These are phyloP conservation scores for Crenuchus spilurus DNA, from an alignment of 2,797 vertebrate species.

Conservation along the genomic window DNA sequence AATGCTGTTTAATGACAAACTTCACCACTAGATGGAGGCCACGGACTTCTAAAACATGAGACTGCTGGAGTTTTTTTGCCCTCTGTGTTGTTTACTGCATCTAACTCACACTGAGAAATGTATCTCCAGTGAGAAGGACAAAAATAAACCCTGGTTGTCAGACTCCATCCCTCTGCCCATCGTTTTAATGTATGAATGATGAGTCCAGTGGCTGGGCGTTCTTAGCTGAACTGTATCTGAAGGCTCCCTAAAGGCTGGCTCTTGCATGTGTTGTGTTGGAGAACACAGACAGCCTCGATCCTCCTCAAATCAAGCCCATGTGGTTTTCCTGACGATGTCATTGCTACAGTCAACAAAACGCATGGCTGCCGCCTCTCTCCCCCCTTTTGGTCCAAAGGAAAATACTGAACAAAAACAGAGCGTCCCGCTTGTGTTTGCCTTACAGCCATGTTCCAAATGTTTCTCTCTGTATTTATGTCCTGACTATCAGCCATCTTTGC, in stretches of 20 bases:
- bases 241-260: slow-evolving; percentile 35
- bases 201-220: slow-evolving; percentile 1
- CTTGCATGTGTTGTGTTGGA: slow-evolving; percentile 8
- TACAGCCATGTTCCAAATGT: slow-evolving; percentile 53
- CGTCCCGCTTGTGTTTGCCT: slow-evolving; percentile 59
- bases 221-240: slow-evolving; percentile 19
- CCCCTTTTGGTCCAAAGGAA: slow-evolving; percentile 44
- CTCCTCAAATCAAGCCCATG: slow-evolving; percentile 41
- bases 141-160: slow-evolving; percentile 25
- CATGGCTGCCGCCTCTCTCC: slow-evolving; percentile 48
- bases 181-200: slow-evolving; percentile 19
- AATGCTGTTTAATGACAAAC: too few species aligned
- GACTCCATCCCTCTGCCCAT: neutral
- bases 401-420: slow-evolving; percentile 57
- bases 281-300: slow-evolving; percentile 43
- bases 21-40: slow-evolving; percentile 63
- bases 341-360: slow-evolving; percentile 47
- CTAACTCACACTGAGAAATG: neutral
- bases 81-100: neutral
- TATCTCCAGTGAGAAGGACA: neutral
- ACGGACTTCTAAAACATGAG: neutral
- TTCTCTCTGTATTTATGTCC: slow-evolving; percentile 50
- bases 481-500: slow-evolving; percentile 57
- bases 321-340: slow-evolving; percentile 40
- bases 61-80: neutral